Evolutionary conservation across 2,797 vertebrate genomes (phyloP), one percentile per base, ranked within the genome.

Genomic region (Tadarida brasiliensis): DNA sequence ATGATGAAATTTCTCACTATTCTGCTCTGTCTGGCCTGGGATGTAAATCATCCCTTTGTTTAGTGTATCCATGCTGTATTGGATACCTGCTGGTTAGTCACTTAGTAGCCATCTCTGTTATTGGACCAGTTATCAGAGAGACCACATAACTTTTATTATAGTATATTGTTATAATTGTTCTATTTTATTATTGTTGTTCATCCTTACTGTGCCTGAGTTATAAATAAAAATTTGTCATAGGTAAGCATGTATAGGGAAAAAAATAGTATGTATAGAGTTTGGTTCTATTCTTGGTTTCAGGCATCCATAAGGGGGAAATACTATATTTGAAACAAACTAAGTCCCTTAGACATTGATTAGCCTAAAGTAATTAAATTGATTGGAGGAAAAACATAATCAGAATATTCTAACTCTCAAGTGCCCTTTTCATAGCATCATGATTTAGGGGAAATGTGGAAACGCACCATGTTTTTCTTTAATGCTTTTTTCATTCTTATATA

Each of bases 401-500:
- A 81, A 49, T 89, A 89, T 84, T 83, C 33, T 74, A 44, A 51
- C 59, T 76, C 51, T 54, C 51, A 51, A 44, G 39, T 51, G 26
- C 33, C 44, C 17, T 87, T 85, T 80, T 44, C 39, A 44, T 44
- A 44, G 7, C 49, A 12, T 83, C 26, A 7, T 82, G 49, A 88
- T 91, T 82, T 94, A 5, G 54, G 68, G 39, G 16, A 54, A 85
- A 56, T 49, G 1, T 35, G 12, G 77, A 87, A 96, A 59, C 39
- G 59, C 19, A 81, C 19, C n/a, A 44, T 56, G 81, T 94, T 91
- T 94, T 59, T 57, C 44, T n/a, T 93, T 51, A 88, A 78, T 2
- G 2, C 1, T 87, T 1, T 85, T 74, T 88, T 17, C 16, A 11
- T 90, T 54, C 20, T 77, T 74, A 30, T 12, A 14, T 65, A 65